Base-by-base conservation (phyloP, 2,888 invertebrate genomes). In the Linnaemya vulpina region DNA sequence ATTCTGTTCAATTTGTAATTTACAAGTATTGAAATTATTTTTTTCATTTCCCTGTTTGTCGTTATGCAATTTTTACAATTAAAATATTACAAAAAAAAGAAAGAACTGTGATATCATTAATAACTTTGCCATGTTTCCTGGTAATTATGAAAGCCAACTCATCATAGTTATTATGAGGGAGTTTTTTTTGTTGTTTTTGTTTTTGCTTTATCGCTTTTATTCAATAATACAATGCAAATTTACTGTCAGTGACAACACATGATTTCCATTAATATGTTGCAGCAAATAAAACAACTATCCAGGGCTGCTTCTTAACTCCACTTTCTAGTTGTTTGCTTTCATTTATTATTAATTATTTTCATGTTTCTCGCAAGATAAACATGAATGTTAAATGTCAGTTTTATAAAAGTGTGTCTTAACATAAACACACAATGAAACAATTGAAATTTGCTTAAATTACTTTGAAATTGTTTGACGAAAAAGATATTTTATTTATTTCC, bases 341-440 rank as follows among this genome's bases (percentile, higher is more conserved):
- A 76, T 67, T 58, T 22, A 35, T 46, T 49, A 40, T 58, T 49
- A n/a, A 46, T 60, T 5, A 68, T 49, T 25, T 67, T 46, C 25
- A 60, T 77, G 67, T 68, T 58, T 58, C 3, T 65, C 67, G n/a
- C 55, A 67, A 76, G 76, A 76, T 67, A 76, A 76, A n/a, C n/a
- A n/a, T n/a, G n/a, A 55, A 65, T 30, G 30, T 46, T 55, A 58
- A 55, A 55, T 67, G 76, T 67, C 67, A 58, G 15, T 58, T 63
- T 51, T 49, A 7, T 40, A 17, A 30, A 46, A 40, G 63, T 43
- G 53, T 49, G 63, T 55, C 53, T 62, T 20, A 20, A 3, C 38
- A 58, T 22, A 25, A 20, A 40, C n/a, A 63, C 13, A 43, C 22
- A 40, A 22, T 15, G n/a, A n/a, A n/a, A n/a, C n/a, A n/a, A n/a